These are phyloP conservation scores for Molossus alvarezi DNA, from an alignment of 2,797 vertebrate species.

Conservation along the genomic window DNA sequence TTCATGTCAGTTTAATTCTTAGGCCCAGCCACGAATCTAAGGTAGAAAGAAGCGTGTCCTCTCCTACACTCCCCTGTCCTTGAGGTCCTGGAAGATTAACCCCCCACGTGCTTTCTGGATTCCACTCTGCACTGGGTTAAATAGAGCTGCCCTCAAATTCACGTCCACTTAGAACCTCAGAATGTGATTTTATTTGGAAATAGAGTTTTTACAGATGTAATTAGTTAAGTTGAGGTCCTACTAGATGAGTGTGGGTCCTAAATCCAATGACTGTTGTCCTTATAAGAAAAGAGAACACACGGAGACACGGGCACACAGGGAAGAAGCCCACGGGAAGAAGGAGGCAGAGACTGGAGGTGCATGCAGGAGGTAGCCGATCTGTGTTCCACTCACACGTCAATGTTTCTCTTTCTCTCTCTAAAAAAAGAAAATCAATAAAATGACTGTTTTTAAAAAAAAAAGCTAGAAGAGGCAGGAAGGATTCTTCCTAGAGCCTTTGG, in stretches of 20 bases:
- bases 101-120: neutral
- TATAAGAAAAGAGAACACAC: neutral
- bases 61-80: neutral
- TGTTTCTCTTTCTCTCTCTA: too few relatives aligned
- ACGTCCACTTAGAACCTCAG: neutral
- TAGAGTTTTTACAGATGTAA: neutral
- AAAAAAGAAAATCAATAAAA: too few relatives aligned
- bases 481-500: neutral
- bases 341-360: neutral
- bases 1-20: neutral
- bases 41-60: neutral
- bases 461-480: neutral
- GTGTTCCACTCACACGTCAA: too few relatives aligned
- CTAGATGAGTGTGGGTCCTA: neutral
- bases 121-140: neutral
- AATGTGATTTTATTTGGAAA: neutral
- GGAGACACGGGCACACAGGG: neutral
- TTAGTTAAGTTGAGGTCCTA: neutral
- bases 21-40: neutral
- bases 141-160: neutral
- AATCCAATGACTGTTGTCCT: neutral
- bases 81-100: neutral
- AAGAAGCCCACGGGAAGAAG: neutral
- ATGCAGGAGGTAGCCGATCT: too few relatives aligned
- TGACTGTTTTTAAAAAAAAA: neutral